Conservation (phyloP, 2,113 vertebrate species). For the Gambusia holbrooki region DNA sequence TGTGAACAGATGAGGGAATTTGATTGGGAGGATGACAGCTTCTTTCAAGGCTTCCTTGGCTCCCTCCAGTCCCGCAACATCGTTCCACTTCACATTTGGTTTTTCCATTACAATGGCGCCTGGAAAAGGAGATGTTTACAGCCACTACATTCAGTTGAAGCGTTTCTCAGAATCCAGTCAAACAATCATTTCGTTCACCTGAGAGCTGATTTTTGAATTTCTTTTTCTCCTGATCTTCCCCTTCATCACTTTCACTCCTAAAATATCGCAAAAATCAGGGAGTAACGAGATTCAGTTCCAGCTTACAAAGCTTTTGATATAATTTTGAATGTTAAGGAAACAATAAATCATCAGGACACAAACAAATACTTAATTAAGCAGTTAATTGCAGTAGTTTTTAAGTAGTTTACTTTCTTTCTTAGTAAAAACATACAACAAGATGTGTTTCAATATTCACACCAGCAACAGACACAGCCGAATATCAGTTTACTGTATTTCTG, state of each 20-base stretch:
- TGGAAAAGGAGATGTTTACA: conserved; percentile 45
- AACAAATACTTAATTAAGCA: too few relatives aligned
- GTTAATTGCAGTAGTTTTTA: too few relatives aligned
- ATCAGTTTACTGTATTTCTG: neutral
- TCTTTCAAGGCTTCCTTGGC: conserved; percentile 98
- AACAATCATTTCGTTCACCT: conserved; percentile 78
- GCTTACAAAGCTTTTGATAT: neutral
- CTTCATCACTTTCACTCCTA: conserved; percentile 97
- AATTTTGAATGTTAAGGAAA: neutral
- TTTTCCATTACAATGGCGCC: conserved; percentile 97
- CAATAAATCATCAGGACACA: neutral
- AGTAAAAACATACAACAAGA: neutral
- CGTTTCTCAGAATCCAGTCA: neutral
- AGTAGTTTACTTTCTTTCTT: neutral
- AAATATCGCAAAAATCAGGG: neutral
- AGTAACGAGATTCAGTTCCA: neutral
- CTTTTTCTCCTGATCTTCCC: conserved; percentile 95
- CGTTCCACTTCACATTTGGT: conserved; percentile 94
- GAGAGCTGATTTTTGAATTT: conserved; percentile 97
- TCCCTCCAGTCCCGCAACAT: conserved; percentile 93
- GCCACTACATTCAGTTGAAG: neutral
- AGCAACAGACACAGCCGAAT: neutral
- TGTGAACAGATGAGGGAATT: conserved; percentile 98
- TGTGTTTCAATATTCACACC: neutral
- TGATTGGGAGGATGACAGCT: conserved; percentile 97